Percentiles rank a stretch among this genome's conserved stretches.
These are phyloP conservation scores for Chaitophorus viminalis DNA, from an alignment of 2,888 invertebrate genomes.

Conservation along the genomic window DNA sequence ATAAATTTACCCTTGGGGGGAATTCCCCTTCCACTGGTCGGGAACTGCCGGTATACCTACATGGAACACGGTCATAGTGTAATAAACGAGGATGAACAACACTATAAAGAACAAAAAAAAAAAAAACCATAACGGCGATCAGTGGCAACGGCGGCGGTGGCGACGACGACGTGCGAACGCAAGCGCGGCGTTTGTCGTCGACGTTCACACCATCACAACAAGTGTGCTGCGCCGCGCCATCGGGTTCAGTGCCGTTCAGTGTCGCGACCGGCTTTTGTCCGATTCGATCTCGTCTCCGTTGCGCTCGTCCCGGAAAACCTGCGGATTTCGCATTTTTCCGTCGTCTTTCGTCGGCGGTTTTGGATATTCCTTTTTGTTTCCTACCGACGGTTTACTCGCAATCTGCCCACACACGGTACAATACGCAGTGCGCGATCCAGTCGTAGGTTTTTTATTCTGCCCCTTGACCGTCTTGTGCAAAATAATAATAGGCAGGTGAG, in stretches of 20 bases:
- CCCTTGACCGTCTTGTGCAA: too few species aligned
- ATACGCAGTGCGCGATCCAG: too few species aligned
- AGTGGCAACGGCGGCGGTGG: not conserved
- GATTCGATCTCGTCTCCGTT: conserved; percentile 47
- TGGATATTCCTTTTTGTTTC: not conserved
- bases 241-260: conserved; percentile 53
- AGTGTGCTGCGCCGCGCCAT: conserved; percentile 29
- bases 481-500: too few species aligned
- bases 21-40: too few species aligned
- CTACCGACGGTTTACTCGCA: not conserved
- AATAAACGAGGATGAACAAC: too few species aligned
- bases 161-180: conserved; percentile 34
- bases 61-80: too few species aligned
- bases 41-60: too few species aligned
- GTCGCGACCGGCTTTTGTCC: conserved; percentile 56
- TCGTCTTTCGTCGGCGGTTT: too few species aligned
- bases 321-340: too few species aligned
- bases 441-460: too few species aligned
- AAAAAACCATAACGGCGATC: not conserved
- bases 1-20: too few species aligned
- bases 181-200: conserved; percentile 23
- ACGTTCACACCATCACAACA: conserved; percentile 57
- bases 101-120: not conserved
- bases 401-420: too few species aligned
- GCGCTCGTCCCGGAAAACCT: not conserved